Conservation (phyloP, 2,888 invertebrate species). For the Seladonia tumulorum region DNA sequence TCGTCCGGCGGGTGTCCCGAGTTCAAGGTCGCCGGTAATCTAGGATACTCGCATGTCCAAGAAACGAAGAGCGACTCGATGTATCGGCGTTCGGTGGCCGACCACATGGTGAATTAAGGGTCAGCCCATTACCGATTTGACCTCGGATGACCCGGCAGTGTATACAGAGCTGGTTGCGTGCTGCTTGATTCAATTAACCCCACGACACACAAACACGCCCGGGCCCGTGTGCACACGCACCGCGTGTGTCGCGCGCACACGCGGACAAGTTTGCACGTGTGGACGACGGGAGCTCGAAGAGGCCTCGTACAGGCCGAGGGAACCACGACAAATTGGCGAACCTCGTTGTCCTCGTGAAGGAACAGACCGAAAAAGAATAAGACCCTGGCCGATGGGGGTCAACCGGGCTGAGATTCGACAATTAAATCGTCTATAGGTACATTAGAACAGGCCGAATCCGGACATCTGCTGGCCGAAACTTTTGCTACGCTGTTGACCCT, state of each 20-base stretch:
- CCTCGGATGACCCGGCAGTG: slow-evolving; percentile 81
- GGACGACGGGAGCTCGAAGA: slow-evolving; percentile 22
- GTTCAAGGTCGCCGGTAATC: slow-evolving; percentile 67
- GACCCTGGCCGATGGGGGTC: neutral
- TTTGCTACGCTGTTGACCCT: slow-evolving; percentile 7
- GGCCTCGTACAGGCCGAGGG: slow-evolving; percentile 18
- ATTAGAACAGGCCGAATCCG: neutral
- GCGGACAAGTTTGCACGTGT: slow-evolving; percentile 64
- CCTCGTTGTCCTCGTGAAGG: slow-evolving; percentile 48
- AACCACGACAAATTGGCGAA: slow-evolving; percentile 57
- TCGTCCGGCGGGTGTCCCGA: slow-evolving; percentile 58
- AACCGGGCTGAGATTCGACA: slow-evolving; percentile 30
- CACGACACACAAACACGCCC: slow-evolving; percentile 72
- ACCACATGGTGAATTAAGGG: slow-evolving; percentile 79
- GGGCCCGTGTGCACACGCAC: slow-evolving; percentile 26
- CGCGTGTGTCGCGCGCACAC: slow-evolving; percentile 35
- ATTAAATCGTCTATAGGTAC: slow-evolving; percentile 26
- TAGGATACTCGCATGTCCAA: slow-evolving; percentile 73
- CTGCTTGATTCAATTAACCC: slow-evolving; percentile 82
- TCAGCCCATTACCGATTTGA: slow-evolving; percentile 81
- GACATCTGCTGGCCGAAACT: neutral
- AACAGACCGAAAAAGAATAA: slow-evolving; percentile 8
- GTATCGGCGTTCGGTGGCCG: slow-evolving; percentile 75
- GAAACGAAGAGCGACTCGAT: slow-evolving; percentile 65
- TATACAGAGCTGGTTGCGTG: slow-evolving; percentile 80